phyloP scores from a whole-genome alignment of 1,140 invertebrate species.

The Heterodera carotae region DNA sequence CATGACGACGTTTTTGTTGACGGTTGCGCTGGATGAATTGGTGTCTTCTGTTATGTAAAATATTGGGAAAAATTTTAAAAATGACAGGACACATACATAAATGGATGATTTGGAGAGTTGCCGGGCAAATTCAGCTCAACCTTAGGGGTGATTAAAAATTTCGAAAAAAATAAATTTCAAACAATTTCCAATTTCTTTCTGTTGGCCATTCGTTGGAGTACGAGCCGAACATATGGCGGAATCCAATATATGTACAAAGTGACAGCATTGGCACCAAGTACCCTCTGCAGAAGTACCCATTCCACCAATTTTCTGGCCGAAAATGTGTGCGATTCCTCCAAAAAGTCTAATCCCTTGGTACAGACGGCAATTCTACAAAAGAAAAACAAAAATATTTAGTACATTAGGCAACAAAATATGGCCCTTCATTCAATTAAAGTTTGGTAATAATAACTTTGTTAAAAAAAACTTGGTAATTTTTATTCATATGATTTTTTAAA shows the following conservation, averaged over 20 bases:
- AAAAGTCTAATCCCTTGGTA: slow-evolving; percentile 88
- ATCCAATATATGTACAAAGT: slow-evolving; percentile 88
- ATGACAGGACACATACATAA: background rate
- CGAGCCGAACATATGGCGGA: slow-evolving; percentile 85
- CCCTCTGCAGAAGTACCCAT: slow-evolving; percentile 84
- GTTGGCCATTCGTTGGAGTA: slow-evolving; percentile 76
- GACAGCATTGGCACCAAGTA: slow-evolving; percentile 86
- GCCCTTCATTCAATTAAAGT: slow-evolving; percentile 35
- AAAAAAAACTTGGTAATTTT: slow-evolving; percentile 8
- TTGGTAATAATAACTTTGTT: slow-evolving; percentile 13
- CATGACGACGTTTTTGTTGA: slow-evolving; percentile 88
- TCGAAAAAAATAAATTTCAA: background rate
- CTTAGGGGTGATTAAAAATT: slow-evolving; percentile 38
- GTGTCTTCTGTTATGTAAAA: slow-evolving; percentile 44
- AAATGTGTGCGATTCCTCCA: slow-evolving; percentile 77
- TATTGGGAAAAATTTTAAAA: slow-evolving; percentile 15
- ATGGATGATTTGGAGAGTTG: slow-evolving; percentile 82
- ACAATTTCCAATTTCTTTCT: slow-evolving; percentile 76
- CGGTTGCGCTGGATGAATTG: slow-evolving; percentile 68
- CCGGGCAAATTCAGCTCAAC: slow-evolving; percentile 85
- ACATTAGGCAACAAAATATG: too few species aligned
- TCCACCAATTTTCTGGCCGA: slow-evolving; percentile 74
- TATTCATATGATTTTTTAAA: background rate
- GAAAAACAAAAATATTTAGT: background rate
- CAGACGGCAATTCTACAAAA: slow-evolving; percentile 77